phyloP scores from a whole-genome alignment of 2,797 vertebrate genomes.

The Uromys caudimaculatus region DNA sequence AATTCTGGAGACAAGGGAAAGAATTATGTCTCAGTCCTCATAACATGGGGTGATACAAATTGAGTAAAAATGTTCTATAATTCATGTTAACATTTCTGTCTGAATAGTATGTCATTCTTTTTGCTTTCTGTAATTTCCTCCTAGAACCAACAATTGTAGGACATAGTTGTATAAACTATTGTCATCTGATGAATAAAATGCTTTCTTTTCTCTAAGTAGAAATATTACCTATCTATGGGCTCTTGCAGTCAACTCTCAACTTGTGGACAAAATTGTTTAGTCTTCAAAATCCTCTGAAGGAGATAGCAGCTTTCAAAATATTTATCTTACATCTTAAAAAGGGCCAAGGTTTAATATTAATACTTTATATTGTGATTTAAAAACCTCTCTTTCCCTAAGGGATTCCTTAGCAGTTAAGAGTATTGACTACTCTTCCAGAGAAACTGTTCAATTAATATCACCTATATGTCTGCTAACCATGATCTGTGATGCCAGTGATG shows the following conservation, averaged over 20 bases:
- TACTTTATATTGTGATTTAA: neutral
- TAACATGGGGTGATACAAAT: neutral
- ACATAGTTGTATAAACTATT: no score
- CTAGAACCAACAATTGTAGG: neutral
- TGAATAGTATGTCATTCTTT: neutral
- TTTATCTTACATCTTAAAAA: neutral
- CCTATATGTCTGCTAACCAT: neutral
- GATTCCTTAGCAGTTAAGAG: neutral
- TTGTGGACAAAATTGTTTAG: neutral
- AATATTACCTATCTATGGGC: neutral
- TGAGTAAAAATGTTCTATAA: neutral
- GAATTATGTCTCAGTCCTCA: neutral
- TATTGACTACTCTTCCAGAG: neutral
- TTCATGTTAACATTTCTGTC: neutral
- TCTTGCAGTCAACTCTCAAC: neutral
- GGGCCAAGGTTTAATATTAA: neutral
- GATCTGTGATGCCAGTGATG: neutral
- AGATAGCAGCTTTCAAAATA: neutral
- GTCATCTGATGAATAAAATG: neutral
- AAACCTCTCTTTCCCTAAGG: neutral
- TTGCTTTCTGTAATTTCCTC: neutral
- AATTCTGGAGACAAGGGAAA: accelerated
- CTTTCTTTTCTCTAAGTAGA: neutral
- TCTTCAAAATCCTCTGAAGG: neutral
- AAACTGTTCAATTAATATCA: neutral